Base-by-base conservation (phyloP, 2,797 vertebrate species). In the Fistularia tabacaria region DNA sequence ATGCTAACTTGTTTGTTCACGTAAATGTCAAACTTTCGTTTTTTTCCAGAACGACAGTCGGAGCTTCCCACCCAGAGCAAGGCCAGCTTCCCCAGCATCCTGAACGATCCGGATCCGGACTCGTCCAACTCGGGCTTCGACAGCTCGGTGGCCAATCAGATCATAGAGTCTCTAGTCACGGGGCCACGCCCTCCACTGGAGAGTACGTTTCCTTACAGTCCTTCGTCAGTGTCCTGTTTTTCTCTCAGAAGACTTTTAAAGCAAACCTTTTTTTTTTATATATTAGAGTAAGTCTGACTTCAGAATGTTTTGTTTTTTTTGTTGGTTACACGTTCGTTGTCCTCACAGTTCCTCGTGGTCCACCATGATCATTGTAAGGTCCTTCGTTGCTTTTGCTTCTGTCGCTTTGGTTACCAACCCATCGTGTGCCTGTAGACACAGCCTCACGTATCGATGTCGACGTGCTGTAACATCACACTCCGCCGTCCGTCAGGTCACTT, bases 11-110 rank as follows among this genome's bases (percentile, higher is more conserved):
- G n/a, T 25, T 25, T 25, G 25, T 25, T 25, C 25, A 25, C 2
- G 25, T 25, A 25, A 45, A 7, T 45, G 8, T 38, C 36, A 10
- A 0, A 13, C 8, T 15, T 14, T 11, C 36, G 6, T 37, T 9
- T 6, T 1, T 7, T 6, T 13, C 8, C 82, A 99, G 97, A 99
- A 78, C 95, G 97, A 46, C 97, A 99, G 80, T 99, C 97, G 0
- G 97, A 99, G 74, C 71, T 99, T 67, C 97, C 97, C 77, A 99
- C 97, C 0, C 97, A 99, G 76, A 99, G 97, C 75, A 99, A 98
- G 79, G 97, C 97, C 61, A 94, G 97, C 71, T 98, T 99, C 76
- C 97, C 97, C 61, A 98, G 96, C 83, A 93, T 99, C 77, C 93
- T 99, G 51, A 97, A 95, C 1, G 97, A 99, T 80, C 96, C 97